Conservation (phyloP, 2,113 vertebrate genomes). For the Eolophus roseicapilla region DNA sequence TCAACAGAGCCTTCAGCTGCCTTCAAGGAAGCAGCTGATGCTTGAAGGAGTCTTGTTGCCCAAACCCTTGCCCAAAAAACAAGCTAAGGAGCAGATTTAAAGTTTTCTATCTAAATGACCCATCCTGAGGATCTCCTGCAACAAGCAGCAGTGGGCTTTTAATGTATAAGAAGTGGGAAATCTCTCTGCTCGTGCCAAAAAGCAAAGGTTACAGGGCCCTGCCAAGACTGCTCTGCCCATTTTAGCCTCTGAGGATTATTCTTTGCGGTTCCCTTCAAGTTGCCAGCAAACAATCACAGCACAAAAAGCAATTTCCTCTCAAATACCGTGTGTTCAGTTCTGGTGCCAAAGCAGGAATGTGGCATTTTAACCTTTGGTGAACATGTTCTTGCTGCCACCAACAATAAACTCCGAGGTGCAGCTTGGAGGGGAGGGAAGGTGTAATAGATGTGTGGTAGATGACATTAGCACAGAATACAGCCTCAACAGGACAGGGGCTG, state of each 20-base stretch:
- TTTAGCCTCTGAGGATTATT: neutral
- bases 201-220: constrained; percentile 15
- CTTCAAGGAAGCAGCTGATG: neutral
- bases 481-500: constrained; percentile 40
- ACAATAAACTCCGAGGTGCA: neutral
- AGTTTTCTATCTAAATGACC: neutral
- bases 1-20: neutral
- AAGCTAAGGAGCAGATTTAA: neutral
- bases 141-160: neutral
- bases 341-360: constrained; percentile 11
- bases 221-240: neutral
- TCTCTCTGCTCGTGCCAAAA: neutral
- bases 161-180: neutral
- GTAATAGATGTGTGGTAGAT: neutral
- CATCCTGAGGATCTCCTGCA: neutral
- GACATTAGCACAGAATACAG: constrained; percentile 5
- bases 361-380: constrained; percentile 51
- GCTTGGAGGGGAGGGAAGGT: neutral
- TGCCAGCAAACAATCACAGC: neutral
- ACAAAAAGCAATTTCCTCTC: neutral
- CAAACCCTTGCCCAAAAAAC: neutral
- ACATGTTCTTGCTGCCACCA: constrained; percentile 31
- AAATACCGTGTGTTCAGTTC: neutral
- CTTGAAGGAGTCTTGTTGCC: neutral
- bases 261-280: neutral